These are phyloP conservation scores for Baccha elongata DNA, from an alignment of 2,888 invertebrate species.

Conservation along the genomic window DNA sequence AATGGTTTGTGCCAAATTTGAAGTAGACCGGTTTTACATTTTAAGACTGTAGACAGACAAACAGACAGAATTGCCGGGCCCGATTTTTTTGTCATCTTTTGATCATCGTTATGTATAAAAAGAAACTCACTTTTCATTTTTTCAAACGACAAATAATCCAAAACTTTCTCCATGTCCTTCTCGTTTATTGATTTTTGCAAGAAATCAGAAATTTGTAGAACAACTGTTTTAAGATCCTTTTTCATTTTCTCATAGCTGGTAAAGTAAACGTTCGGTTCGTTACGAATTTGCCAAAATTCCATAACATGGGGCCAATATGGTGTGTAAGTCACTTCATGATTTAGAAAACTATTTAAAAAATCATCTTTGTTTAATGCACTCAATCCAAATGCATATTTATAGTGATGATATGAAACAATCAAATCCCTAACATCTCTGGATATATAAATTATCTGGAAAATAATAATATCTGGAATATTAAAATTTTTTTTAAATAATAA, in stretches of 20 bases:
- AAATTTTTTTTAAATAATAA: too few species aligned
- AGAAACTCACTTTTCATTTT: constrained; percentile 78
- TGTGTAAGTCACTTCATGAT: constrained; percentile 42
- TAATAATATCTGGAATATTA: neutral
- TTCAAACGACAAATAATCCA: constrained; percentile 78
- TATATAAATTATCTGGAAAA: constrained; percentile 87
- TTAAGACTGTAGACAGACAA: too few species aligned
- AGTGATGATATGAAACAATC: constrained; percentile 89
- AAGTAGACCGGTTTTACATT: too few species aligned
- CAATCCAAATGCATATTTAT: constrained; percentile 83
- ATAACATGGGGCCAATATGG: constrained; percentile 76
- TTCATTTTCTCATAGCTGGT: constrained; percentile 77
- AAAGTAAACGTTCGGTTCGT: constrained; percentile 75
- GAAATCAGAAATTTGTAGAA: constrained; percentile 74
- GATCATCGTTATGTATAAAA: too few species aligned
- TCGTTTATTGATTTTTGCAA: constrained; percentile 75
- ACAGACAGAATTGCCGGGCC: too few species aligned
- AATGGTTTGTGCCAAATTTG: too few species aligned
- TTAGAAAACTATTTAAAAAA: constrained; percentile 55
- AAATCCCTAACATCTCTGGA: constrained; percentile 93
- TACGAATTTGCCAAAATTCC: constrained; percentile 76
- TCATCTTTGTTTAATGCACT: constrained; percentile 84
- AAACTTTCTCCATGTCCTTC: constrained; percentile 75
- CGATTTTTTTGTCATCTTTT: too few species aligned
- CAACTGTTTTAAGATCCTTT: constrained; percentile 70